Conservation (phyloP, 2,797 vertebrate genomes). For the Etheostoma perlongum region DNA sequence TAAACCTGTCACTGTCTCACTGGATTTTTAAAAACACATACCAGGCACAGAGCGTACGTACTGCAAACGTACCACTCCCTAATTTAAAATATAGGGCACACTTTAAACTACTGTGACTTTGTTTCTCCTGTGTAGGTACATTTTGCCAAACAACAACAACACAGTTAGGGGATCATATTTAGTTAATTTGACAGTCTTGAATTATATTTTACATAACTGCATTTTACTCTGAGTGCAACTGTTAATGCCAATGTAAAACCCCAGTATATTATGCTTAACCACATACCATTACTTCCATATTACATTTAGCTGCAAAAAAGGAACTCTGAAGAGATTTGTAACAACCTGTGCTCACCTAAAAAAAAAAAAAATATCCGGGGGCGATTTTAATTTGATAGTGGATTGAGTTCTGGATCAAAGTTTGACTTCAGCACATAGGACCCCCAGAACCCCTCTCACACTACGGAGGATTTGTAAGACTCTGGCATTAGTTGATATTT, state of each 20-base stretch:
- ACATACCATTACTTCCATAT: neutral
- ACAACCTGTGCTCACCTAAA: neutral
- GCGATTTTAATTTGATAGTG: no score
- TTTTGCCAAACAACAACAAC: neutral
- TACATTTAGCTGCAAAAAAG: neutral
- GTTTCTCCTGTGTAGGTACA: neutral
- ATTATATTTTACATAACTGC: constrained; percentile 1
- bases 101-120: neutral
- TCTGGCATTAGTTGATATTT: no score
- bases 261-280: neutral
- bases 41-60: constrained; percentile 19
- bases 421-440: no score
- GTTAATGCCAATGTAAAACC: constrained; percentile 16
- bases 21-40: constrained; percentile 51
- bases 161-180: neutral
- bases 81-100: constrained; percentile 3
- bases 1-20: constrained; percentile 27
- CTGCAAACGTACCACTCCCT: neutral
- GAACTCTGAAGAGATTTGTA: neutral
- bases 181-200: neutral
- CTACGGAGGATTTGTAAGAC: no score
- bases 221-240: neutral
- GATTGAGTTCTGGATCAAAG: no score
- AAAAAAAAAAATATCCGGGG: neutral
- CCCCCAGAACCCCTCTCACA: no score